A percentile compares a stretch with the other conserved stretches of the same genome.
Conservation (phyloP, 2,797 vertebrate genomes). For the Manis javanica region DNA sequence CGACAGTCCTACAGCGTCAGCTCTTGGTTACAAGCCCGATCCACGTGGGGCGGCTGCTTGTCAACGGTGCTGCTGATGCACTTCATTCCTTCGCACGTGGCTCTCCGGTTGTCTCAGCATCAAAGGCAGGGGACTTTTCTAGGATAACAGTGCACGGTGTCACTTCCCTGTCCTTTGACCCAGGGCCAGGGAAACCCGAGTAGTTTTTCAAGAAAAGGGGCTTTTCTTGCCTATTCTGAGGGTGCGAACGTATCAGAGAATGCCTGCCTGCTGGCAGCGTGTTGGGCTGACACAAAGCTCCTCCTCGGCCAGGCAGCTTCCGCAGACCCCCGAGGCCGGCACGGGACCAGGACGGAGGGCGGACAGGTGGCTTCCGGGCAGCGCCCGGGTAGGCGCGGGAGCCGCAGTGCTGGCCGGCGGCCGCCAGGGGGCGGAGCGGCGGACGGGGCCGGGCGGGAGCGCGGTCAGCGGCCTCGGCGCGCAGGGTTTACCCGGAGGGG, state of each 20-base stretch:
- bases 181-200: not conserved
- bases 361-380: not conserved
- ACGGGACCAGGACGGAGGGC: not conserved
- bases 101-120: not conserved
- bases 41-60: not conserved
- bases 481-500: not conserved
- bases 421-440: conserved; percentile 56
- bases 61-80: not conserved
- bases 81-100: not conserved
- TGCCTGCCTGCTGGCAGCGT: too few relatives aligned
- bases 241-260: not conserved
- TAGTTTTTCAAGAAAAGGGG: not conserved
- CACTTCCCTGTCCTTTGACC: not conserved
- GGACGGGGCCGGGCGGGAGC: not conserved
- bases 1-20: not conserved
- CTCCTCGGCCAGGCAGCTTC: not conserved
- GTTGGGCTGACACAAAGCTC: not conserved
- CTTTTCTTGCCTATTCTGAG: not conserved
- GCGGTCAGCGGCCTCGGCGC: not conserved
- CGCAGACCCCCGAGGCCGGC: not conserved
- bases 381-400: not conserved
- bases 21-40: not conserved
- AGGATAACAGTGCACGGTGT: not conserved
- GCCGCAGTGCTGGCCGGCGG: not conserved
- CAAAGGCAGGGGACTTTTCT: not conserved